Conservation (phyloP, 2,113 vertebrate genomes). For the Callipepla squamata region DNA sequence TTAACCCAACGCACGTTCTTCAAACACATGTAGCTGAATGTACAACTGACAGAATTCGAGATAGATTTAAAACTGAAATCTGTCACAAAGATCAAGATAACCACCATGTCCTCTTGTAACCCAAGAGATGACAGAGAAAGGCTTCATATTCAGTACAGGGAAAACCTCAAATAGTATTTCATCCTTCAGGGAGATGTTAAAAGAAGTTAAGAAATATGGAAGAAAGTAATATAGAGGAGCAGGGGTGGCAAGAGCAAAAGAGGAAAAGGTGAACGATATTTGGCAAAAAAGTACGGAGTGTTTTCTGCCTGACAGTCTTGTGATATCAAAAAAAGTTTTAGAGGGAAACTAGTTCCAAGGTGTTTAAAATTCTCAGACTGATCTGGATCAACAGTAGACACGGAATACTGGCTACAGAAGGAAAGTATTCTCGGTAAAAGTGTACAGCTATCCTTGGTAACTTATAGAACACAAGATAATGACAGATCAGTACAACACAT, state of each 20-base stretch:
- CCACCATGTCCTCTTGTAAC: background rate
- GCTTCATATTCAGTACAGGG: background rate
- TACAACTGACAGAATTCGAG: background rate
- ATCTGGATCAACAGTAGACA: background rate
- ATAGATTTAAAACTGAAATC: background rate
- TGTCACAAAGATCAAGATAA: background rate
- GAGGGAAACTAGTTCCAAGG: background rate
- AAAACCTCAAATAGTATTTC: background rate
- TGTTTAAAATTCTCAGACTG: constrained; percentile 33
- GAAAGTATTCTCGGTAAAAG: constrained; percentile 19
- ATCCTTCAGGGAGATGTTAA: background rate
- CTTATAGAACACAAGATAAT: background rate
- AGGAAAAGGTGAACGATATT: background rate
- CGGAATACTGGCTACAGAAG: constrained; percentile 11
- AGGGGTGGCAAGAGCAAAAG: background rate
- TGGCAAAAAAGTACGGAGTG: background rate
- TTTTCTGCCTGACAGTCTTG: background rate
- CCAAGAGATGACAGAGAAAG: background rate
- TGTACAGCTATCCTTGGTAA: constrained; percentile 13
- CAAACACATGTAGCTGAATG: background rate
- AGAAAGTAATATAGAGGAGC: background rate
- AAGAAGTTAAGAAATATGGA: background rate
- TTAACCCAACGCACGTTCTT: background rate
- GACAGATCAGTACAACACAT: constrained; percentile 41
- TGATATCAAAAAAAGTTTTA: background rate